Evolutionary conservation across 1,140 invertebrate species (phyloP).

Genomic region (Pseudoatta argentina): DNA sequence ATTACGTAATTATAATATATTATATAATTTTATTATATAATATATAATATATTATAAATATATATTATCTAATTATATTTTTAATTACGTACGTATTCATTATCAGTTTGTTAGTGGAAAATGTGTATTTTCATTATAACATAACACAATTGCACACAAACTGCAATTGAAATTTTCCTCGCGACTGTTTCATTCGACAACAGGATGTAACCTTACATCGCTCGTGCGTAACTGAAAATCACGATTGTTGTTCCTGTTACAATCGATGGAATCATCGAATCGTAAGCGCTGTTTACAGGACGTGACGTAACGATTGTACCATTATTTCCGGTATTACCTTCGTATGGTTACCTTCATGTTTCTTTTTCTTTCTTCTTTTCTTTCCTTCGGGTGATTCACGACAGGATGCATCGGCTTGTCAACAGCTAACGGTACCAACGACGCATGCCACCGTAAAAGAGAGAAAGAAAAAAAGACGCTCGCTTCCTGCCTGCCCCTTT

Average conservation of each 20-base stretch:
- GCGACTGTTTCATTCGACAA: neutral
- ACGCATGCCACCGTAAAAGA: conserved; percentile 37
- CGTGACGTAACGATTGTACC: conserved; percentile 48
- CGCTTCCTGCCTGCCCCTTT: conserved; percentile 56
- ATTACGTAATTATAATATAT: too few species aligned
- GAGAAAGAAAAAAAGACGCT: neutral
- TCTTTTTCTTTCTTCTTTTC: conserved; percentile 17
- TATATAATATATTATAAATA: too few species aligned
- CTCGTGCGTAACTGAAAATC: conserved; percentile 60
- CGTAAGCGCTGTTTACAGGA: conserved; percentile 65
- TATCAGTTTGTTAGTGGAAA: conserved; percentile 1
- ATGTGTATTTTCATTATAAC: neutral
- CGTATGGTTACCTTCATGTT: conserved; percentile 37
- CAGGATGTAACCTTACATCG: conserved; percentile 60
- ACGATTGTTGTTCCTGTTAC: conserved; percentile 66
- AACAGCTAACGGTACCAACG: conserved; percentile 65
- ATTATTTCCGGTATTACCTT: conserved; percentile 63
- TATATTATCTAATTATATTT: too few species aligned
- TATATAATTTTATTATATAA: too few species aligned
- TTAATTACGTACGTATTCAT: too few species aligned
- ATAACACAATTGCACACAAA: neutral
- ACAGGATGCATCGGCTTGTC: conserved; percentile 67
- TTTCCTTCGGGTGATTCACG: conserved; percentile 49
- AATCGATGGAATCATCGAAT: conserved; percentile 60
- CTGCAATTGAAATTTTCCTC: neutral